phyloP scores from a whole-genome alignment of 64 coral and sea anemone species.

The Stylophora pistillata region DNA sequence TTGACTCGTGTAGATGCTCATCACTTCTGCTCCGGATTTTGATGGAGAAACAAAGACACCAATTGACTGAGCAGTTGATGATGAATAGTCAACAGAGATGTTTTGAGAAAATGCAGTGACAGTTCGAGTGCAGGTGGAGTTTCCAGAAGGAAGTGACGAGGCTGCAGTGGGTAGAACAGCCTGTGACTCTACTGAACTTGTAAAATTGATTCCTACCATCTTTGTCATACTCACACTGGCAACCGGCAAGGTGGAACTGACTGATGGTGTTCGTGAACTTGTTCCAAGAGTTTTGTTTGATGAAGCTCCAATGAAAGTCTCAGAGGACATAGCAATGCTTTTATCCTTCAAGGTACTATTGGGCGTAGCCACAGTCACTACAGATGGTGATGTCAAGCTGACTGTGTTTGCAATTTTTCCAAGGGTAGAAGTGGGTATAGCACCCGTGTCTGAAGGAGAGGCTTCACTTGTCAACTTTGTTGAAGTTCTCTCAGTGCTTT shows the following conservation, averaged over 20 bases:
- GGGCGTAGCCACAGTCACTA: not conserved
- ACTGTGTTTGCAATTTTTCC: not conserved
- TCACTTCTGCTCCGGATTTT: not conserved
- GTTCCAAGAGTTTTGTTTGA: not conserved
- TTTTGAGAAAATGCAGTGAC: not conserved
- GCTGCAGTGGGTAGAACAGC: not conserved
- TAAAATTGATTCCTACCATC: not conserved
- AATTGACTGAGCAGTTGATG: not conserved
- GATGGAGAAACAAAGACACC: not conserved
- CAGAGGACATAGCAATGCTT: not conserved
- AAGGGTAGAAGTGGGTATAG: too few relatives aligned
- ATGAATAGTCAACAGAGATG: not conserved
- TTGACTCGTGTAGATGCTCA: too few relatives aligned
- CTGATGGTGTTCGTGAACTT: not conserved
- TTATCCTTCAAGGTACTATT: not conserved
- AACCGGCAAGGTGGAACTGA: not conserved
- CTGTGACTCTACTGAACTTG: not conserved
- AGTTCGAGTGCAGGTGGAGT: not conserved
- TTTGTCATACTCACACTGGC: not conserved
- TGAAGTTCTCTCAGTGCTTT: not conserved
- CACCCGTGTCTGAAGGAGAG: not conserved
- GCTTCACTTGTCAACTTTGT: too few relatives aligned
- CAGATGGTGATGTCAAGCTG: not conserved
- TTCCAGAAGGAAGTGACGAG: not conserved
- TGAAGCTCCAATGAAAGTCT: not conserved